Conservation (phyloP, 2,797 vertebrate genomes). For the Myotis findleyi region DNA sequence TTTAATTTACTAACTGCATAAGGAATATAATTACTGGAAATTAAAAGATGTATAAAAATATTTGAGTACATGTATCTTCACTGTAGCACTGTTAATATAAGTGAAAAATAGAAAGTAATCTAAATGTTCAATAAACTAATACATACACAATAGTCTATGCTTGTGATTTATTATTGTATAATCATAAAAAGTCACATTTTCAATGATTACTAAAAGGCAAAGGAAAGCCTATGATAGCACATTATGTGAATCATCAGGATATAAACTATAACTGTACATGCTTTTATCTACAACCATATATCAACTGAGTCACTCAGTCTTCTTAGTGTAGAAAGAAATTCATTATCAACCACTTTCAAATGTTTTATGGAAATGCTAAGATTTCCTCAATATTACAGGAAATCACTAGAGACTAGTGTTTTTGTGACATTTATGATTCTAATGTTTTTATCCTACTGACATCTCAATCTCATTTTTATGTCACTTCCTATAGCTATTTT, state of each 20-base stretch:
- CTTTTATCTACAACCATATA: background rate
- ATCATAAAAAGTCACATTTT: background rate
- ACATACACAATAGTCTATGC: background rate
- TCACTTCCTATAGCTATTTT: background rate
- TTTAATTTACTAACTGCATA: background rate
- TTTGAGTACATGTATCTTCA: background rate
- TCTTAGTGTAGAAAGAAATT: conserved; percentile 27
- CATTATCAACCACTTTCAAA: background rate
- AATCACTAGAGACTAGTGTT: background rate
- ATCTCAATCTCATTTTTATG: background rate
- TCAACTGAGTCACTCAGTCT: background rate
- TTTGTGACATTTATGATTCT: background rate
- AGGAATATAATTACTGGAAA: background rate
- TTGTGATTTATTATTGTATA: background rate
- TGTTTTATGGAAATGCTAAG: background rate
- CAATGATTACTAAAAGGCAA: background rate
- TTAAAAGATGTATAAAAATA: background rate
- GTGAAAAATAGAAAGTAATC: background rate
- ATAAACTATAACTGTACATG: background rate
- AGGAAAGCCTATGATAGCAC: background rate
- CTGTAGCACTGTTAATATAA: background rate
- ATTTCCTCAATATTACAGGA: background rate
- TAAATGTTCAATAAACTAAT: background rate
- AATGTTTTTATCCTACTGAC: background rate
- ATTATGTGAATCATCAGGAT: background rate